phyloP scores from a whole-genome alignment of 1,140 invertebrate species.

The Drosophila ohnishii region DNA sequence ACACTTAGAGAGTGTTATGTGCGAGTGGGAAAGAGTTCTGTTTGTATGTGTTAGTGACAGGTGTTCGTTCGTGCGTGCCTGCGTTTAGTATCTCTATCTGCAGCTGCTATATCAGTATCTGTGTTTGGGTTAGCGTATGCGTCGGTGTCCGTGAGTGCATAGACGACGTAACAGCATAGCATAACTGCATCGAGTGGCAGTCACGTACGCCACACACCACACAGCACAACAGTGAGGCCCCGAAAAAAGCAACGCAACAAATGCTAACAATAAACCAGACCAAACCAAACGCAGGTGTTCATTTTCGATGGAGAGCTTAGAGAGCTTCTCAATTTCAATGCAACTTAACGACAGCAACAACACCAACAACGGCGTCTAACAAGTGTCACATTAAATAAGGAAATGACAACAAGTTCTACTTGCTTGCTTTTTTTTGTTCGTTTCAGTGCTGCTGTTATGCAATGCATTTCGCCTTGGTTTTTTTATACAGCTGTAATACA shows the following conservation, averaged over 20 bases:
- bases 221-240: slow-evolving; percentile 20
- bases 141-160: slow-evolving; percentile 48
- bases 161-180: slow-evolving; percentile 73
- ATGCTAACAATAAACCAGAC: slow-evolving; percentile 40
- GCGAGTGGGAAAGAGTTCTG: slow-evolving; percentile 5
- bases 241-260: slow-evolving; percentile 31
- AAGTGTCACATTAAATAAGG: slow-evolving; percentile 79
- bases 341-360: slow-evolving; percentile 32
- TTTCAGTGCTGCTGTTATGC: slow-evolving; percentile 29
- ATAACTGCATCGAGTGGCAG: slow-evolving; percentile 68
- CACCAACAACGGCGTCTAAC: slow-evolving; percentile 33
- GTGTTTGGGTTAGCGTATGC: slow-evolving; percentile 18
- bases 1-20: background rate
- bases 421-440: slow-evolving; percentile 31
- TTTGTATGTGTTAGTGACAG: slow-evolving; percentile 56
- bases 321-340: slow-evolving; percentile 74
- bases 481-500: slow-evolving; percentile 24
- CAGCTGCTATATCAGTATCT: slow-evolving; percentile 14
- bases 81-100: slow-evolving; percentile 6
- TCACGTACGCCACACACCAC: slow-evolving; percentile 69
- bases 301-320: slow-evolving; percentile 42
- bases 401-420: slow-evolving; percentile 69
- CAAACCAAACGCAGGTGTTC: slow-evolving; percentile 64
- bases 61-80: slow-evolving; percentile 67
- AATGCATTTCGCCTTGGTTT: slow-evolving; percentile 39